These are phyloP conservation scores for Patella vulgata DNA, from an alignment of 1,140 invertebrate species.

Conservation along the genomic window DNA sequence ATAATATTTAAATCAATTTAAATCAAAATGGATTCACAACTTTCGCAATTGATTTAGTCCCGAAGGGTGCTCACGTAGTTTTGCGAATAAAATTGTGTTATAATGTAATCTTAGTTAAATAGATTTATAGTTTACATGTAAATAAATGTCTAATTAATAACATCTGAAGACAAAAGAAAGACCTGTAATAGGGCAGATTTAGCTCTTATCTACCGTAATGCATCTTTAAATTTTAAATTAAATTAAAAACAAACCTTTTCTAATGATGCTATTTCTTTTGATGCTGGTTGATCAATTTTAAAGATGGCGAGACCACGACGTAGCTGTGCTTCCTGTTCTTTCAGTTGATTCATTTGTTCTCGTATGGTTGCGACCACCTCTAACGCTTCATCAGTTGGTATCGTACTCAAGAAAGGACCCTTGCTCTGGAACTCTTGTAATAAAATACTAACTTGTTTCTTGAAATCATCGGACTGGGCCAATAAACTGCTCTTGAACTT, in stretches of 20 bases:
- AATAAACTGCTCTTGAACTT: constrained; percentile 77
- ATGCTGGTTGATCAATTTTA: constrained; percentile 77
- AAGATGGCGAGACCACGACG: constrained; percentile 78
- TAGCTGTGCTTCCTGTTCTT: constrained; percentile 74
- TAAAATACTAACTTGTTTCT: constrained; percentile 72
- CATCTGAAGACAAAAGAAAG: too few species aligned
- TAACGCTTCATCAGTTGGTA: constrained; percentile 71
- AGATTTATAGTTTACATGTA: too few species aligned
- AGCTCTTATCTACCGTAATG: too few species aligned
- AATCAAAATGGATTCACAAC: too few species aligned
- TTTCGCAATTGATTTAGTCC: too few species aligned
- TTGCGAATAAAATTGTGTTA: too few species aligned
- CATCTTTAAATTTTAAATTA: too few species aligned
- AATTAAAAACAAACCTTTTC: constrained; percentile 74
- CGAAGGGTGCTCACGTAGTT: too few species aligned
- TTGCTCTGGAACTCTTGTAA: constrained; percentile 74
- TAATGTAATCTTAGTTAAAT: too few species aligned
- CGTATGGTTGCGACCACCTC: constrained; percentile 72
- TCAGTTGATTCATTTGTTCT: constrained; percentile 72
- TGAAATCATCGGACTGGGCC: constrained; percentile 74
- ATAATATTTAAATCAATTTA: too few species aligned
- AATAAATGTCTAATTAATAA: too few species aligned
- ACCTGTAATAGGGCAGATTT: too few species aligned
- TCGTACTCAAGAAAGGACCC: constrained; percentile 70
- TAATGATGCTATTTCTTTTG: constrained; percentile 75